These are phyloP conservation scores for Gymnothorax javanicus DNA, from an alignment of 2,797 vertebrate genomes.

Conservation along the genomic window DNA sequence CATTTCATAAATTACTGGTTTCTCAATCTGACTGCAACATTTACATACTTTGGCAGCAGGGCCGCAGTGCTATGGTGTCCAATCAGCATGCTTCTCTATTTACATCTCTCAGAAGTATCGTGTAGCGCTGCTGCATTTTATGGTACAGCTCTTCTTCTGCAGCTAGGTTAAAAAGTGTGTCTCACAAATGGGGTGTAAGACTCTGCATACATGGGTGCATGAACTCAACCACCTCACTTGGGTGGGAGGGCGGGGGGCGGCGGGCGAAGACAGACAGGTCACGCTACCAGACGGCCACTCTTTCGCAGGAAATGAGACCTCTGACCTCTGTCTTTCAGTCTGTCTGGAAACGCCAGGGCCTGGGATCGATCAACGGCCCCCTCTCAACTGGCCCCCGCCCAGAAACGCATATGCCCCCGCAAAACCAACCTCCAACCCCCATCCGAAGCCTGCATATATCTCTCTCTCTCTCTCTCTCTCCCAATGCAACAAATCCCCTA, in stretches of 20 bases:
- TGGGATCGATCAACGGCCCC: conserved; percentile 71
- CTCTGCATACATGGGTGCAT: neutral
- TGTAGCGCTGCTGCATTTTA: neutral
- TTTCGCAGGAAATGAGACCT: conserved; percentile 73
- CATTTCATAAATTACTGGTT: too few relatives aligned
- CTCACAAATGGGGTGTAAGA: neutral
- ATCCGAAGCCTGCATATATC: conserved; percentile 24
- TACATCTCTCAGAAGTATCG: neutral
- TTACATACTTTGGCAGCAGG: neutral
- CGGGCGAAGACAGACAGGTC: conserved; percentile 49
- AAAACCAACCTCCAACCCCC: conserved; percentile 10
- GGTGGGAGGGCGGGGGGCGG: neutral
- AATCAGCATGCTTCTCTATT: neutral
- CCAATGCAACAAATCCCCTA: conserved; percentile 31
- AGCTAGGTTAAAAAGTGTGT: neutral
- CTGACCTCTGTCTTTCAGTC: conserved; percentile 71
- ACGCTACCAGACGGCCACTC: conserved; percentile 56
- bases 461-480: conserved; percentile 32
- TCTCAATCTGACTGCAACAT: neutral
- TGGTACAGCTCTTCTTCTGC: neutral
- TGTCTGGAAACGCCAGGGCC: conserved; percentile 71
- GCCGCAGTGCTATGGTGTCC: neutral
- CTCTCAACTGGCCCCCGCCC: conserved; percentile 25
- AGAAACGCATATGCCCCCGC: conserved; percentile 13
- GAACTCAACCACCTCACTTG: neutral